Conservation (phyloP, 1,140 invertebrate genomes). For the Hylaeus volcanicus region DNA sequence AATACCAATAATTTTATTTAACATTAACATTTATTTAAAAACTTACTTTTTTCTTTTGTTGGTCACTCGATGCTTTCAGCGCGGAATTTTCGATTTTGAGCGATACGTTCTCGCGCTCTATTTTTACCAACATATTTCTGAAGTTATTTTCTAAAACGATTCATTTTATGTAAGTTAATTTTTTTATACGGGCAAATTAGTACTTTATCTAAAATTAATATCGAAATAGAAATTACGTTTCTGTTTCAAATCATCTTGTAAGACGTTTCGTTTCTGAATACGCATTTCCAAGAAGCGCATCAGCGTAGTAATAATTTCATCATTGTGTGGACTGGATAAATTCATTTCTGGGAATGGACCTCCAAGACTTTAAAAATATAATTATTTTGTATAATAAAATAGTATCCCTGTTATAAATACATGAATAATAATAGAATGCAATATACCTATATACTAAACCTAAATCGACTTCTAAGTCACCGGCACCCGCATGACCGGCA, state of each 20-base stretch:
- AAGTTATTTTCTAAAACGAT: constrained; percentile 83
- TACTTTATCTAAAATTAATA: not conserved
- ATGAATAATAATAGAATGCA: not conserved
- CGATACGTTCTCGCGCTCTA: constrained; percentile 85
- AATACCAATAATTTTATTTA: constrained; percentile 16
- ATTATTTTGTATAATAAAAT: not conserved
- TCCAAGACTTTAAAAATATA: constrained; percentile 65
- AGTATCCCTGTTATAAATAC: not conserved
- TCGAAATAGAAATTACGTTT: constrained; percentile 73
- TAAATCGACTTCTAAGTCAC: constrained; percentile 82
- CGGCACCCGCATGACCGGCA: constrained; percentile 81
- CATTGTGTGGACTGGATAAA: constrained; percentile 84
- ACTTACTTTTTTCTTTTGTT: constrained; percentile 82
- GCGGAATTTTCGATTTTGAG: constrained; percentile 84
- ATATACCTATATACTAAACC: constrained; percentile 84
- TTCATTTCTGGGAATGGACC: constrained; percentile 85
- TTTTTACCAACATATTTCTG: constrained; percentile 83
- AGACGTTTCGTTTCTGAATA: constrained; percentile 82
- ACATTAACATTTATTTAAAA: constrained; percentile 30
- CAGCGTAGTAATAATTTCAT: constrained; percentile 84
- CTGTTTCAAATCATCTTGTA: constrained; percentile 78
- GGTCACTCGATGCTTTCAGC: constrained; percentile 82
- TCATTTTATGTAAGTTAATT: not conserved
- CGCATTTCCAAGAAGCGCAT: constrained; percentile 86
- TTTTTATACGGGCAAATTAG: constrained; percentile 33